Percentiles rank a stretch among this genome's conserved stretches.
Conservation (phyloP, 2,888 invertebrate genomes). For the Cheilosia impressa region DNA sequence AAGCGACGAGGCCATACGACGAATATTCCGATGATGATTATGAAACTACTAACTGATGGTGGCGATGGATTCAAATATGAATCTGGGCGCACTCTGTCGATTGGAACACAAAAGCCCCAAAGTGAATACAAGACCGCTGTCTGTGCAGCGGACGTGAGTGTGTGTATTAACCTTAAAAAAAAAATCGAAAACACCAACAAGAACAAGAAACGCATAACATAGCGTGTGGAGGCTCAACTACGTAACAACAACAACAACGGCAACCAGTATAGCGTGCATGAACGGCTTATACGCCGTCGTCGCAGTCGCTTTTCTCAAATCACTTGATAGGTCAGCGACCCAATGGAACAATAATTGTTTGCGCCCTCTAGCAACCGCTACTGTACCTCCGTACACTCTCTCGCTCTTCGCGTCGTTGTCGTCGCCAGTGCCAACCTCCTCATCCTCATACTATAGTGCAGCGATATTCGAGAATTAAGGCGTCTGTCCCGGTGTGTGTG, state of each 20-base stretch:
- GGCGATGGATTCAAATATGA: constrained; percentile 62
- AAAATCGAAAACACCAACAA: constrained; percentile 22
- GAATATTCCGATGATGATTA: constrained; percentile 32
- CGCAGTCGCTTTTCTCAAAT: constrained; percentile 68
- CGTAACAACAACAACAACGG: constrained; percentile 57
- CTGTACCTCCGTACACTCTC: constrained; percentile 58
- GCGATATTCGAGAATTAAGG: constrained; percentile 55
- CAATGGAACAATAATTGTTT: constrained; percentile 76
- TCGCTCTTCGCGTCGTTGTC: constrained; percentile 33
- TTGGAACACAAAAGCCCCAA: constrained; percentile 44
- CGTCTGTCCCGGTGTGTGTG: constrained; percentile 2
- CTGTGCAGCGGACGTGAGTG: constrained; percentile 4
- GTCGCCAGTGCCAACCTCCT: constrained; percentile 1
- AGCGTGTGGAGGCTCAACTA: constrained; percentile 62
- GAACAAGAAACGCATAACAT: constrained; percentile 63
- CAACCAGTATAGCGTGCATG: constrained; percentile 38
- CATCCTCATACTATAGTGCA: constrained; percentile 39
- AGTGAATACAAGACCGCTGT: constrained; percentile 34
- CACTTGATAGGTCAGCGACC: constrained; percentile 76
- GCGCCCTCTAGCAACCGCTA: constrained; percentile 75
- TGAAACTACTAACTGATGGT: constrained; percentile 28
- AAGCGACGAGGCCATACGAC: constrained; percentile 26
- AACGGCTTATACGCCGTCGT: constrained; percentile 27
- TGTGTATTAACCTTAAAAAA: constrained; percentile 47
- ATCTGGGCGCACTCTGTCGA: constrained; percentile 46